phyloP scores from a whole-genome alignment of 2,888 invertebrate species.

The Celastrina argiolus region DNA sequence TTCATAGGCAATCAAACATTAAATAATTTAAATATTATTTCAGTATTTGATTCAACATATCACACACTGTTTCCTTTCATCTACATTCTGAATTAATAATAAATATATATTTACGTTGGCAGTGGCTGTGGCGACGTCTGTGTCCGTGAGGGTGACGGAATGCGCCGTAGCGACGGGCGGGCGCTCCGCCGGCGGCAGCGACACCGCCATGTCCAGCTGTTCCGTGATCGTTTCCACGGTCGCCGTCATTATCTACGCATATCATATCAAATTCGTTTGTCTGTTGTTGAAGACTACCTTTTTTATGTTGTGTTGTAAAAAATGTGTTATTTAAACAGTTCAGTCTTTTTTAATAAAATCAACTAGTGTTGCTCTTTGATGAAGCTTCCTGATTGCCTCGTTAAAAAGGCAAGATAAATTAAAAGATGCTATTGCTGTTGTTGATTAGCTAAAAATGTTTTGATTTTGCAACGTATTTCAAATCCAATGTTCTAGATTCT shows the following conservation, averaged over 20 bases:
- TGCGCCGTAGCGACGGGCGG: slow-evolving; percentile 88
- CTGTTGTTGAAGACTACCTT: not conserved
- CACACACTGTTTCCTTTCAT: not conserved
- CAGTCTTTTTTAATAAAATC: not conserved
- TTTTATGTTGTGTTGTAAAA: not conserved
- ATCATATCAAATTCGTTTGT: slow-evolving; percentile 8
- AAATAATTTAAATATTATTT: not conserved
- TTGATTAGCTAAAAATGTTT: not conserved
- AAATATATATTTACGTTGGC: slow-evolving; percentile 62
- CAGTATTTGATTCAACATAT: not conserved
- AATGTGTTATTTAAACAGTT: no score
- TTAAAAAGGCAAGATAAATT: not conserved
- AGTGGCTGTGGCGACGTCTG: slow-evolving; percentile 87
- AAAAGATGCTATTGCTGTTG: not conserved
- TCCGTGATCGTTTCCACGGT: slow-evolving; percentile 96
- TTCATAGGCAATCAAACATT: not conserved
- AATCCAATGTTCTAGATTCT: not conserved
- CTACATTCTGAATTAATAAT: no score
- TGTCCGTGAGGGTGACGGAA: slow-evolving; percentile 91
- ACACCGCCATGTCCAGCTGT: slow-evolving; percentile 91
- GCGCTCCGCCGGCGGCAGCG: slow-evolving; percentile 83
- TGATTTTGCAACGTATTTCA: not conserved
- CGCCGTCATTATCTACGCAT: slow-evolving; percentile 91
- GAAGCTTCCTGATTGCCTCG: not conserved
- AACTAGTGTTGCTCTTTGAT: not conserved